Percentiles rank a stretch among this genome's conserved stretches.
Evolutionary conservation across 2,113 vertebrate genomes (phyloP).

Genomic region (Hepsetus odoe): DNA sequence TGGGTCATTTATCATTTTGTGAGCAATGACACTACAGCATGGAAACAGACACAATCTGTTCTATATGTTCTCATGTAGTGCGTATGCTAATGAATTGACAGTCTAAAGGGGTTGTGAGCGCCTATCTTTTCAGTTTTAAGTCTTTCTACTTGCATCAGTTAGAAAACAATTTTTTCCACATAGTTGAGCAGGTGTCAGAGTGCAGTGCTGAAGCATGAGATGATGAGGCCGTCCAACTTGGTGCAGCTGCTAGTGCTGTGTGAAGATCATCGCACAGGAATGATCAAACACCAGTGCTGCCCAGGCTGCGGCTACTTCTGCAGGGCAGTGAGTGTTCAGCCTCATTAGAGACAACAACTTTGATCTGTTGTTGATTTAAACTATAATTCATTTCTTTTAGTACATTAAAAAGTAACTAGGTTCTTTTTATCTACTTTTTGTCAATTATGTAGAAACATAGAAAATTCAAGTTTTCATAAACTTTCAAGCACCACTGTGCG

Average conservation of each 20-base stretch:
- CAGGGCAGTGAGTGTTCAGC: conserved; percentile 84
- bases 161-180: conserved; percentile 27
- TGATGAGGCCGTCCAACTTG: conserved; percentile 96
- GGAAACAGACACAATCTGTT: background rate
- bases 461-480: no score
- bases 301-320: conserved; percentile 98
- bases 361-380: background rate
- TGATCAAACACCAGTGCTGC: conserved; percentile 98
- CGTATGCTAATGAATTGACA: no score
- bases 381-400: background rate
- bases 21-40: background rate
- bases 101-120: no score
- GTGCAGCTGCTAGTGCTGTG: conserved; percentile 94
- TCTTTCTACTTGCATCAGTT: background rate
- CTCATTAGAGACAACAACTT: background rate
- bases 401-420: no score
- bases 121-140: no score
- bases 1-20: background rate
- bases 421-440: no score
- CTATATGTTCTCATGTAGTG: background rate
- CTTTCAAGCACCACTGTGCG: no score
- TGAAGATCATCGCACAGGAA: conserved; percentile 93
- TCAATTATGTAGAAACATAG: no score
- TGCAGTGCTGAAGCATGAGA: conserved; percentile 90
- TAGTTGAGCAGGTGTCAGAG: conserved; percentile 91